Base-by-base conservation (phyloP, 1,140 invertebrate genomes). In the Drosophila nigromelanica region DNA sequence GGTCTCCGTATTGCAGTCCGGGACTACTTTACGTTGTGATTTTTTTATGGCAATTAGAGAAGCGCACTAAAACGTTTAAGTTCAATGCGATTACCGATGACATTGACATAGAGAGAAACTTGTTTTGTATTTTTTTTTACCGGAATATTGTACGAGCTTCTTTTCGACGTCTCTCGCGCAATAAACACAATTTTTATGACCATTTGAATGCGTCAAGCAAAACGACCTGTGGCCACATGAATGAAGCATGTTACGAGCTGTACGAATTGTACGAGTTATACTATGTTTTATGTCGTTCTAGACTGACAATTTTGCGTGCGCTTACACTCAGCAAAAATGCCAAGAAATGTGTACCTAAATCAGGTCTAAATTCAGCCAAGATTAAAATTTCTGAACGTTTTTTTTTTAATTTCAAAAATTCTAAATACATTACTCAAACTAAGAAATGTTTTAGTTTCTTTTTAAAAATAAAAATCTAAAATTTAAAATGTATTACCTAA, bases 181-280 rank as follows among this genome's bases (percentile, higher is more conserved):
- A 79, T 85, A 85, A 86, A 86, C 76, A 85, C 70, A 63, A 85
- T 81, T 87, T 87, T 86, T 87, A 86, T 86, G 78, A 74, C 71
- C 56, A 75, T 81, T 86, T 66, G 78, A 78, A 80, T 68, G 80
- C 76, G 78, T 81, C 74, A 75, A 85, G 61, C 64, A 76, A 27
- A 85, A 76, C 76, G 67, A 78, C 51, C 54, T 60, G 48, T 47
- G 68, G 62, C 58, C 60, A 58, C 52, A 40, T 37, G 58, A 51
- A 56, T 48, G 71, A 69, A 66, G 68, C 68, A 71, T 66, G 61
- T 64, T 50, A 73, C 63, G 39, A 64, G 60, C 54, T 39, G 33
- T 51, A 62, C 24, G 39, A 50, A 3, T 24, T 39, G 33, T 51
- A 62, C 24, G 39, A 50, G 11, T 24, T 6, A 14, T 14, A 14